phyloP scores from a whole-genome alignment of 2,888 invertebrate genomes.

The Cheilosia scutellata region DNA sequence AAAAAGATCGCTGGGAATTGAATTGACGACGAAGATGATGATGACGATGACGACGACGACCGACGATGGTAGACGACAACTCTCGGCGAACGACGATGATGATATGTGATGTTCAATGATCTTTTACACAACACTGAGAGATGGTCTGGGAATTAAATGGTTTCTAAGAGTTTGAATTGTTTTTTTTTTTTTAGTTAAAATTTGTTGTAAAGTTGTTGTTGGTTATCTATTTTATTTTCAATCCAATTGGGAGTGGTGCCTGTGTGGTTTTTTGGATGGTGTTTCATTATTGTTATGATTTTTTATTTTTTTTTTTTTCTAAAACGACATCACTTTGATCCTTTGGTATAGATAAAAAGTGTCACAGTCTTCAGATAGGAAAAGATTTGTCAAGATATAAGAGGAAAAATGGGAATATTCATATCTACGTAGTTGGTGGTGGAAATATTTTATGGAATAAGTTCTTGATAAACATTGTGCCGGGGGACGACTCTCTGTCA shows the following conservation, averaged over 20 bases:
- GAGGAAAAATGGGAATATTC: neutral
- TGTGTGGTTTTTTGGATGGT: constrained; percentile 38
- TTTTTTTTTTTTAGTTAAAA: constrained; percentile 17
- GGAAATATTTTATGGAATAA: neutral
- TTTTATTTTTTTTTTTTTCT: neutral
- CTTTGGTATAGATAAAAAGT: constrained; percentile 38
- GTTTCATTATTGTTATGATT: constrained; percentile 41
- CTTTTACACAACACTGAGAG: constrained; percentile 55
- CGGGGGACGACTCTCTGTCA: too few relatives aligned
- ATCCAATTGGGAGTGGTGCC: constrained; percentile 64
- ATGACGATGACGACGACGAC: constrained; percentile 53
- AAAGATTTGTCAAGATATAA: constrained; percentile 13
- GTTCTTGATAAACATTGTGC: too few relatives aligned
- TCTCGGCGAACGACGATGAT: constrained; percentile 54
- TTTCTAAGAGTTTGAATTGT: constrained; percentile 57
- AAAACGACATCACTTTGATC: constrained; percentile 61
- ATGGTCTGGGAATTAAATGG: constrained; percentile 72
- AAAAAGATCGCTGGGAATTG: constrained; percentile 70
- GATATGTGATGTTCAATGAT: constrained; percentile 75
- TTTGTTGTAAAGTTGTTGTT: constrained; percentile 22
- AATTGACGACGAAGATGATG: constrained; percentile 60
- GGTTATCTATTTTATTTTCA: constrained; percentile 48
- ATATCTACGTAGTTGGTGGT: neutral
- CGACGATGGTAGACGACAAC: constrained; percentile 45
- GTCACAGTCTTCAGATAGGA: constrained; percentile 14